A percentile compares a stretch with the other conserved stretches of the same genome.
phyloP scores from a whole-genome alignment of 2,888 invertebrate species.

The Aleiodes leptofemur region DNA sequence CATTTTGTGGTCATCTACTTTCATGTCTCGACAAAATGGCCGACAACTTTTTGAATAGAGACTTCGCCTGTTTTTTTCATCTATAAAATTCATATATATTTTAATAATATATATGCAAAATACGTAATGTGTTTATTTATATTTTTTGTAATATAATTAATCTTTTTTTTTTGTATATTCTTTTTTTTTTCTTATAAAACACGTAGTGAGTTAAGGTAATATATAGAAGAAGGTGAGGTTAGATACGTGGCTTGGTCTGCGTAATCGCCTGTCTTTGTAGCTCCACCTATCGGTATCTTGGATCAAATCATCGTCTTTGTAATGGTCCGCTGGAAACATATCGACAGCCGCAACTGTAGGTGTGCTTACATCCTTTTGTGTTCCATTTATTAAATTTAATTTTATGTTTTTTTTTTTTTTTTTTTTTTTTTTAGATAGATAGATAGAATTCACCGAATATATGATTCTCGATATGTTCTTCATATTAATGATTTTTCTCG shows the following conservation, averaged over 20 bases:
- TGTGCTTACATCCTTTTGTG: slow-evolving; percentile 47
- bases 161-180: slow-evolving; percentile 40
- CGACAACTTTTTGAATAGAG: slow-evolving; percentile 68
- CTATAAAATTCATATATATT: slow-evolving; percentile 56
- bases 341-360: slow-evolving; percentile 75
- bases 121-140: slow-evolving; percentile 41
- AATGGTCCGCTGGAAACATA: slow-evolving; percentile 75
- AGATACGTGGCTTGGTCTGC: slow-evolving; percentile 76
- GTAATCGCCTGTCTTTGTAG: slow-evolving; percentile 73
- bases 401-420: slow-evolving; percentile 10
- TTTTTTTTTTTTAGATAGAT: too few relatives aligned
- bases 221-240: slow-evolving; percentile 75
- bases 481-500: background rate
- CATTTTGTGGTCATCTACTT: too few relatives aligned
- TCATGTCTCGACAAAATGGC: background rate
- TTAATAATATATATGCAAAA: slow-evolving; percentile 51
- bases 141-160: slow-evolving; percentile 41
- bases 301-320: slow-evolving; percentile 74
- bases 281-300: slow-evolving; percentile 76
- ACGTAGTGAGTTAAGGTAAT: slow-evolving; percentile 56
- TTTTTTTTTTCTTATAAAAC: slow-evolving; percentile 37
- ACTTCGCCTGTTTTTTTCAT: slow-evolving; percentile 59
- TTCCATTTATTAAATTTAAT: slow-evolving; percentile 29
- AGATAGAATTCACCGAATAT: slow-evolving; percentile 4
- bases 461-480: background rate